Evolutionary conservation across 2,888 invertebrate species (phyloP).

Genomic region (Acanthoscelides obtectus): DNA sequence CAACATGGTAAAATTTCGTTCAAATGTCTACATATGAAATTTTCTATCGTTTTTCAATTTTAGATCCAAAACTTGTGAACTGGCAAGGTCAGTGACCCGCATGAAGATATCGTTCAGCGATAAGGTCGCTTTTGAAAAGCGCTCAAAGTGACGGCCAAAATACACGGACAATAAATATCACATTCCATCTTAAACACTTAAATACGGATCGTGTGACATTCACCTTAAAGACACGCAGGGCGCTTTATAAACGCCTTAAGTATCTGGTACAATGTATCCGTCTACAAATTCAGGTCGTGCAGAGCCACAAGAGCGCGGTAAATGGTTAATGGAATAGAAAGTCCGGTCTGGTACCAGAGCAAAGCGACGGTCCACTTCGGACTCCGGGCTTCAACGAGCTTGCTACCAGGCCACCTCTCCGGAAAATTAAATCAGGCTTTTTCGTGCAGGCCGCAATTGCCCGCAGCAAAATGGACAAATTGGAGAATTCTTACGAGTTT

Average conservation of each 20-base stretch:
- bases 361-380: neutral
- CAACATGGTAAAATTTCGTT: too few relatives aligned
- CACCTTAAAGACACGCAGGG: too few relatives aligned
- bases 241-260: neutral
- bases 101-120: too few relatives aligned
- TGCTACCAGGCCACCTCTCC: neutral
- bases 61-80: too few relatives aligned
- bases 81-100: too few relatives aligned
- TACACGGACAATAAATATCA: too few relatives aligned
- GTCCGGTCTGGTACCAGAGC: neutral
- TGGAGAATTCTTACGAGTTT: neutral
- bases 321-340: neutral
- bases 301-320: neutral
- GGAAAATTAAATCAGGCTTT: neutral
- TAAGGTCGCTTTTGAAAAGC: too few relatives aligned
- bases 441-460: neutral
- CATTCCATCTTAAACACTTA: too few relatives aligned
- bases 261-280: neutral
- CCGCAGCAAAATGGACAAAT: neutral
- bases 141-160: too few relatives aligned
- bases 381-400: neutral
- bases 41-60: too few relatives aligned
- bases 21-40: too few relatives aligned
- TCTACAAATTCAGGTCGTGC: neutral
- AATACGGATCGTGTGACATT: too few relatives aligned